These are phyloP conservation scores for Heliornis fulica DNA, from an alignment of 2,113 vertebrate genomes.

Conservation along the genomic window DNA sequence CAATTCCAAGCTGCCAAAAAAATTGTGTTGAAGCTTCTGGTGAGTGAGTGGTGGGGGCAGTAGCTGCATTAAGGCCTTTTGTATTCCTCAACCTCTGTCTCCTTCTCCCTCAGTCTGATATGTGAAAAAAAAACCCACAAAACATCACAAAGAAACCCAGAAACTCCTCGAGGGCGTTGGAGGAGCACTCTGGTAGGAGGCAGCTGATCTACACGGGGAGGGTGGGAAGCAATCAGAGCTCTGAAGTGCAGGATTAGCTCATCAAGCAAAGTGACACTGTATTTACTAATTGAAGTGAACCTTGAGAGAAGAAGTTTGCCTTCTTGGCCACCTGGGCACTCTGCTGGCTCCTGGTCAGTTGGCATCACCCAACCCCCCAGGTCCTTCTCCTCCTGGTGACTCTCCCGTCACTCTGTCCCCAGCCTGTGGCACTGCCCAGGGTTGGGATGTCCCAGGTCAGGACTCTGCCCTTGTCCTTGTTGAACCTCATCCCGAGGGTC, in stretches of 20 bases:
- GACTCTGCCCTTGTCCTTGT: no score
- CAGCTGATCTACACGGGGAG: neutral
- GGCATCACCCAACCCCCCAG: no score
- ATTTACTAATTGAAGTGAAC: no score
- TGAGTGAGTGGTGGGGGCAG: neutral
- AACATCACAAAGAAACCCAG: neutral
- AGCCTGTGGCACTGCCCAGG: no score
- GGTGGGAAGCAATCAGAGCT: neutral
- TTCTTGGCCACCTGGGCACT: no score
- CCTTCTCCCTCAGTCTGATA: neutral
- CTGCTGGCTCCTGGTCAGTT: no score
- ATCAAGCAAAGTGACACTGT: no score
- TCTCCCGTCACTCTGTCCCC: no score
- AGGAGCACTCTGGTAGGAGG: neutral
- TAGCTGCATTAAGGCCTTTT: neutral
- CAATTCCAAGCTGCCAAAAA: neutral
- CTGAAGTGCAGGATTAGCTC: neutral
- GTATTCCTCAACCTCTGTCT: neutral
- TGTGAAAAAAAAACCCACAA: neutral
- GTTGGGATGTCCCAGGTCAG: no score
- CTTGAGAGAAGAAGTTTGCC: no score
- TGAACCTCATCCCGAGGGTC: no score
- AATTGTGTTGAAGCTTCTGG: neutral
- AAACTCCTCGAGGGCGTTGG: fast-evolving
- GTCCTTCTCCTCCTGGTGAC: no score